phyloP scores from a whole-genome alignment of 2,797 vertebrate genomes.

The Champsocephalus gunnari region DNA sequence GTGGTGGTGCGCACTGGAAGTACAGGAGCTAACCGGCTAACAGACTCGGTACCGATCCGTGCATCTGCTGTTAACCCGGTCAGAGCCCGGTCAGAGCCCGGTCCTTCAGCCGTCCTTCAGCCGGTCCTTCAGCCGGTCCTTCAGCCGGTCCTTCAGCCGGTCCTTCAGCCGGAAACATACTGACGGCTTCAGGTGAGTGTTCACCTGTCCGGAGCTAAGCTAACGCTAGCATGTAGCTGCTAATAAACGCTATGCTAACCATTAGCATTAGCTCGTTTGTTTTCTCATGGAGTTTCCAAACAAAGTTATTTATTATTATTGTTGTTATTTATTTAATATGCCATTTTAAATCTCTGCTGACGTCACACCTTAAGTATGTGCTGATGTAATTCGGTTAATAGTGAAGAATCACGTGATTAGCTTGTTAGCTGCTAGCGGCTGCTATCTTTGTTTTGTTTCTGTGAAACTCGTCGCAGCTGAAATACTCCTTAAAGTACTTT shows the following conservation, averaged over 20 bases:
- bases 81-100: too few species aligned
- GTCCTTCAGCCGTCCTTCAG: too few species aligned
- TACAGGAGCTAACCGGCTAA: neutral
- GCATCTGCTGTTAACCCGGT: too few species aligned
- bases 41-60: neutral
- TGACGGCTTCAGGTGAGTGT: conserved; percentile 23
- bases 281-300: fast-evolving
- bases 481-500: too few species aligned
- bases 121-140: too few species aligned
- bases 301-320: neutral
- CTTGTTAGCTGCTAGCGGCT: conserved; percentile 11
- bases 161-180: too few species aligned
- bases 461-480: neutral
- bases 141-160: too few species aligned
- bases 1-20: neutral
- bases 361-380: neutral
- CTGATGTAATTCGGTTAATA: neutral
- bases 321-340: neutral
- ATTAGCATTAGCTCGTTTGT: conserved; percentile 18
- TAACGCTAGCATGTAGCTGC: conserved; percentile 19
- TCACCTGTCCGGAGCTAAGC: neutral
- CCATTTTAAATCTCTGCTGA: neutral
- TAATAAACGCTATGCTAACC: neutral
- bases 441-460: neutral
- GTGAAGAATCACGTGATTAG: neutral